Conservation (phyloP, 92 coral and sea anemone species). For the Porites rus region DNA sequence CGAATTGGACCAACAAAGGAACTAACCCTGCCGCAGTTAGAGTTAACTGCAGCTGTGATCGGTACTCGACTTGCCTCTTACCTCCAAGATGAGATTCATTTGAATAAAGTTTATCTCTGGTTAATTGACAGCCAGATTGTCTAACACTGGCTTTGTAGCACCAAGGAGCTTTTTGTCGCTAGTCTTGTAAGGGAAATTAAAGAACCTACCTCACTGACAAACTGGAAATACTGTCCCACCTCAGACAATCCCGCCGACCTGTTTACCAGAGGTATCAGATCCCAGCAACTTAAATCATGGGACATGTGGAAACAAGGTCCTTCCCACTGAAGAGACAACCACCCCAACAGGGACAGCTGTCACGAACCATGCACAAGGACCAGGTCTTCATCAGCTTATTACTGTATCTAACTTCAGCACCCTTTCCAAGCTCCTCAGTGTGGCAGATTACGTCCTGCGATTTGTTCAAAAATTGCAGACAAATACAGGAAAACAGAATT, state of each 20-base stretch:
- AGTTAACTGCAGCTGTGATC: constrained; percentile 54
- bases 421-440: no score
- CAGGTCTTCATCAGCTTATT: no score
- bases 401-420: no score
- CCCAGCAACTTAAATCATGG: no score
- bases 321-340: neutral
- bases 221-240: constrained; percentile 58
- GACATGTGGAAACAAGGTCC: constrained; percentile 51
- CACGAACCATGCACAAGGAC: neutral
- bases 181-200: constrained; percentile 33
- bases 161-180: constrained; percentile 25
- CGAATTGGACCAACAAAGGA: constrained; percentile 48
- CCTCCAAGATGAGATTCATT: constrained; percentile 4
- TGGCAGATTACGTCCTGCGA: no score
- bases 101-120: constrained; percentile 36
- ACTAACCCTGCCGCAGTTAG: constrained; percentile 45
- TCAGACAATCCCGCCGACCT: constrained; percentile 64
- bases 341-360: neutral
- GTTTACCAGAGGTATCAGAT: constrained; percentile 51
- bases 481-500: no score
- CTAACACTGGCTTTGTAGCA: constrained; percentile 57
- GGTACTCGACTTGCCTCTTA: constrained; percentile 48
- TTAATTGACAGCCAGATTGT: constrained; percentile 64
- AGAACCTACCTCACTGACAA: constrained; percentile 1
- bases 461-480: no score